Base-by-base conservation (phyloP, 1,140 invertebrate species). In the Nasonia vitripennis region DNA sequence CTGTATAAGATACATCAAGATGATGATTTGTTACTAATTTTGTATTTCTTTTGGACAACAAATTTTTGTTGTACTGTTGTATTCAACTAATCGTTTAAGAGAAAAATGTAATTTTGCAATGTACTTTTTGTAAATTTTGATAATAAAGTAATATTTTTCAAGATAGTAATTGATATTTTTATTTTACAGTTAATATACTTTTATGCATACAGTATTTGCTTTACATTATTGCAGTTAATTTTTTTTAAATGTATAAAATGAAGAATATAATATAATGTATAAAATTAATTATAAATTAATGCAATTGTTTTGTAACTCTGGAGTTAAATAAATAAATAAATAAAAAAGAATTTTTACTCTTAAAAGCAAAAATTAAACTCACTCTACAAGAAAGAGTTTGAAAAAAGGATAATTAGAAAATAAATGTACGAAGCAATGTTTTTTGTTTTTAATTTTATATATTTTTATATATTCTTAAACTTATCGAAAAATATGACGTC, bases 41-140 rank as follows among this genome's bases (percentile, higher is more conserved):
- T 34, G 23, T 71, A 71, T 34, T 71, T 71, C 9, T 68, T 23
- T 23, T 23, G n/a, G 2, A 68, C 1, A 71, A 27, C 68, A 23
- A 23, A 68, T 71, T 34, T 31, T 71, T 34, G 68, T 68, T 23
- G 1, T 27, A 2, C 27, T 27, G 27, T 27, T 27, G 27, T 27
- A 27, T 27, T 27, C 20, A 68, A 51, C 45, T 37, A 48, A 48
- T 71, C 48, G 11, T 73, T 81, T 73, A 37, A 37, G 34, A 37
- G 5, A 37, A 37, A 37, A 6, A 37, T 37, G 34, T 37, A 37
- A 37, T 37, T 37, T 37, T 37, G 34, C 2, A 37, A 37, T 37
- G 34, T 37, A 67, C 11, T 73, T 79, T 79, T 86, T 83, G 75
- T 83, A 83, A 79, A 79, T 82, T 86, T 67, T 77, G 17, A 48